Base-by-base conservation (phyloP, 2,888 invertebrate genomes). In the Luperina nickerlii region DNA sequence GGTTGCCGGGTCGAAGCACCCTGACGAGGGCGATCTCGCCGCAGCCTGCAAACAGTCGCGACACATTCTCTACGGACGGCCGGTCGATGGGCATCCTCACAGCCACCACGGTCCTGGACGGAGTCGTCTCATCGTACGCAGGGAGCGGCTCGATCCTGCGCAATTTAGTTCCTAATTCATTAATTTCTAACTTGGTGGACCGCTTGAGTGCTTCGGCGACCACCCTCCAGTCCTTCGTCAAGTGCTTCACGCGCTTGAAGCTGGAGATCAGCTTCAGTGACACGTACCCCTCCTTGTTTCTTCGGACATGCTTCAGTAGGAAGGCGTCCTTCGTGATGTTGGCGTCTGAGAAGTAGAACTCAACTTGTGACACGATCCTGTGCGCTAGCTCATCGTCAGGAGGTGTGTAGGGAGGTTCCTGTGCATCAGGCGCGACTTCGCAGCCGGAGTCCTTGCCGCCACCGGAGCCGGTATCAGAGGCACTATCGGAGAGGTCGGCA, bases 291-390 rank as follows among this genome's bases (percentile, higher is more conserved):
- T 99, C 99, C 95, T 99, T 99, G 95, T 99, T 99, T 76, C 99
- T 97, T 78, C 99, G 98, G 42, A 99, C 99, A 94, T 99, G 99
- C 94, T 99, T 99, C 85, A 99, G 96, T 69, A 99, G 97, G 95
- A 99, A 99, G 24, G 99, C 99, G 93, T 99, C 99, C 94, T 99
- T 99, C 7, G 99, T 98, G 88, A 99, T 99, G 94, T 99, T 99
- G 74, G 98, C 99, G 93, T 99, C 99, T 83, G 99, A 99, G 96
- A 99, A 99, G 95, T 99, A 99, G 93, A 98, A 99, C 96, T 99
- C 99, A 45, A 99, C 99, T 93, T 99, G 99, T 70, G 98, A 97
- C 73, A 98, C 98, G 89, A 99, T 99, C 90, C 98, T 98, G 83
- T 98, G 97, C 20, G 98, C 97, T 57, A 98, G 95, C 88, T 98